These are phyloP conservation scores for Xylophagus ater DNA, from an alignment of 2,888 invertebrate species.

Conservation along the genomic window DNA sequence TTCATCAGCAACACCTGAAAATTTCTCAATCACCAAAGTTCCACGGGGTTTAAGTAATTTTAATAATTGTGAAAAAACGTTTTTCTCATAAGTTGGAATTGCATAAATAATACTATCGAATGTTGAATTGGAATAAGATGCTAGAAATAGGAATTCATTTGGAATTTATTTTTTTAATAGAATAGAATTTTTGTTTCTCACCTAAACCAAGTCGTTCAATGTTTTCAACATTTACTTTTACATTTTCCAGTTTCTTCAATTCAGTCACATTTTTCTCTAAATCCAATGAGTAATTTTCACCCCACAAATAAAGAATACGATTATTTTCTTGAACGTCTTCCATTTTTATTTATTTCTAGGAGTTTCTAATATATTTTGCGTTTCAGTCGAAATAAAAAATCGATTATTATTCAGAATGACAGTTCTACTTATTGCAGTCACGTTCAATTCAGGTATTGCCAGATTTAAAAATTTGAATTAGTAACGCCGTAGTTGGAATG, in stretches of 20 bases:
- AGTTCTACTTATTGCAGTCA: no score
- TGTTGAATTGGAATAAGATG: conserved; percentile 45
- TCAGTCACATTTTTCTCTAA: conserved; percentile 44
- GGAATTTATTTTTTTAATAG: conserved; percentile 18
- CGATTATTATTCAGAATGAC: no score
- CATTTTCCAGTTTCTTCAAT: conserved; percentile 42
- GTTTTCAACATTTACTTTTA: conserved; percentile 48
- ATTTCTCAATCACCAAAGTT: conserved; percentile 44
- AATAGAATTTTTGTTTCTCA: conserved; percentile 39
- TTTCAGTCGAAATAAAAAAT: no score
- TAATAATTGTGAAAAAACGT: conserved; percentile 45
- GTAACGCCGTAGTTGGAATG: no score
- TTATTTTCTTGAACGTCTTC: conserved; percentile 37
- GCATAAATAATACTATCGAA: conserved; percentile 48
- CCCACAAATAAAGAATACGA: conserved; percentile 49
- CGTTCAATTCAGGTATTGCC: no score
- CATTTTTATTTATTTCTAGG: conserved; percentile 25
- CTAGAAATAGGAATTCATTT: conserved; percentile 30
- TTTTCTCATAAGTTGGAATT: conserved; percentile 22
- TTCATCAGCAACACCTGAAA: conserved; percentile 32
- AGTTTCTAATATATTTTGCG: no score
- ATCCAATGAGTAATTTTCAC: conserved; percentile 39
- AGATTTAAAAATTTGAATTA: no score
- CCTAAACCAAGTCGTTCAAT: conserved; percentile 47
- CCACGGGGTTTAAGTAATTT: conserved; percentile 54